Conservation (phyloP, 2,888 invertebrate species). For the Rhamphomyia laevipes region DNA sequence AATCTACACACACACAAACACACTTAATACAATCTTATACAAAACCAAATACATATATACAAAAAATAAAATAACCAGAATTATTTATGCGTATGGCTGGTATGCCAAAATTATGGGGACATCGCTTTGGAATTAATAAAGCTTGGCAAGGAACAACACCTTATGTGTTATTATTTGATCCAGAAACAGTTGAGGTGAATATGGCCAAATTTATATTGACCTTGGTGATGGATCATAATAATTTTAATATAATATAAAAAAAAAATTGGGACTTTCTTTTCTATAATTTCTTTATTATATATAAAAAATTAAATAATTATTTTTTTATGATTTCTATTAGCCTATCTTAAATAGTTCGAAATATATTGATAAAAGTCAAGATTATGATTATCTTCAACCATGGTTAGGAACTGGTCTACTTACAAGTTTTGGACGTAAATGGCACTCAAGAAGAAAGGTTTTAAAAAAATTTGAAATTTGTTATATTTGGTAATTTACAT, state of each 20-base stretch:
- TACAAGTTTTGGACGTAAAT: constrained; percentile 46
- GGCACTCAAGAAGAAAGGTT: constrained; percentile 47
- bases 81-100: constrained; percentile 41
- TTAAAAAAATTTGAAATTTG: constrained; percentile 1
- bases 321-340: constrained; percentile 23
- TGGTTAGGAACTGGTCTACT: constrained; percentile 48
- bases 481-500: background rate
- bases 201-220: constrained; percentile 3
- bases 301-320: background rate
- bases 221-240: constrained; percentile 6
- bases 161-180: constrained; percentile 41
- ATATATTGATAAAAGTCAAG: constrained; percentile 46
- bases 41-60: background rate
- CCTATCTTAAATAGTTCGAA: constrained; percentile 45
- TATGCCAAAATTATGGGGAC: constrained; percentile 40
- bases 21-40: too few relatives aligned
- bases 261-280: background rate
- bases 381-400: constrained; percentile 45
- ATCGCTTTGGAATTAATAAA: constrained; percentile 39
- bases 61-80: constrained; percentile 28
- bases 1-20: too few relatives aligned
- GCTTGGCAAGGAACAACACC: constrained; percentile 41
- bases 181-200: constrained; percentile 40
- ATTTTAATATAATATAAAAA: background rate
- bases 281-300: background rate